These are phyloP conservation scores for Tridacna gigas DNA, from an alignment of 2,888 invertebrate species.

Conservation along the genomic window DNA sequence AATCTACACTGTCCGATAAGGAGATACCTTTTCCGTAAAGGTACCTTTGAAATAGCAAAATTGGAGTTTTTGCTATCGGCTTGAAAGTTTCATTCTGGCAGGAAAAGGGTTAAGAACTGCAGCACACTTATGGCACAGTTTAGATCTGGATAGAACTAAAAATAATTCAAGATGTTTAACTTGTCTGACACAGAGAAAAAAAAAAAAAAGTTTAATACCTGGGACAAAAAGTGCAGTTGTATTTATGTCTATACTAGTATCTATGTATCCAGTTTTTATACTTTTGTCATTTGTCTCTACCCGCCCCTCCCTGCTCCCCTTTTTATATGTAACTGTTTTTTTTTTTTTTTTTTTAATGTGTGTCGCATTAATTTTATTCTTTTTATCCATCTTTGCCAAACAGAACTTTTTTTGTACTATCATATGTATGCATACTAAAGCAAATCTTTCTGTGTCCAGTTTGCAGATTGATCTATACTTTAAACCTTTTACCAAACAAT, in stretches of 20 bases:
- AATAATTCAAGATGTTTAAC: no score
- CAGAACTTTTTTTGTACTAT: not conserved
- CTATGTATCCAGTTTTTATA: slow-evolving; percentile 16
- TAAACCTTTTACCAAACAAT: not conserved
- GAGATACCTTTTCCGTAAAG: no score
- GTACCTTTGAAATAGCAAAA: no score
- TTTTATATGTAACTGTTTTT: slow-evolving; percentile 19
- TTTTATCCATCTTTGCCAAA: slow-evolving; percentile 23
- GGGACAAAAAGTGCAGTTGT: not conserved
- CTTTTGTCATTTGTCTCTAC: slow-evolving; percentile 13
- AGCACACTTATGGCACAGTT: no score
- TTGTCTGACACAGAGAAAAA: no score
- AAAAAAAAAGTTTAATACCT: not conserved
- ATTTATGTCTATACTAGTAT: not conserved
- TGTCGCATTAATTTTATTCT: slow-evolving; percentile 28
- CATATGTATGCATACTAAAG: slow-evolving; percentile 3
- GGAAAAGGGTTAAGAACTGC: no score
- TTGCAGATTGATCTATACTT: not conserved
- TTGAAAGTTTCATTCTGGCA: no score
- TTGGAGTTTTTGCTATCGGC: no score
- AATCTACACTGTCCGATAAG: no score
- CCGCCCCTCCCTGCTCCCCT: not conserved
- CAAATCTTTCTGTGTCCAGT: not conserved
- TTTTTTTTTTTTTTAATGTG: not conserved
- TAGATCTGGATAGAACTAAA: no score